Evolutionary conservation across 2,888 invertebrate species (phyloP), one percentile per base, ranked within the genome.

Genomic region (Hyposoter didymator): DNA sequence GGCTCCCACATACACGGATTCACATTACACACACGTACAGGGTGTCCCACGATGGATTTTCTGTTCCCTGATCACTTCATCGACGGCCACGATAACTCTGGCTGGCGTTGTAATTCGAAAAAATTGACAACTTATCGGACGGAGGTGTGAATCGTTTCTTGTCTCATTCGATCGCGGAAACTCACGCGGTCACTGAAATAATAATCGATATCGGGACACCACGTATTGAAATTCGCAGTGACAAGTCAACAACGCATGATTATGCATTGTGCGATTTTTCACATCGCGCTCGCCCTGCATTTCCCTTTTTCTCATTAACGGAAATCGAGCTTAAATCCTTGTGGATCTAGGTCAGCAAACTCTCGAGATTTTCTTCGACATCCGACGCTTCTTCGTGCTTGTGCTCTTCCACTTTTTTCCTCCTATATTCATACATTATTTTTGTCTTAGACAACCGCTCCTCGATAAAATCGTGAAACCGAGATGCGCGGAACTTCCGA

Each of bases 381-480:
- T 75, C 66, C 62, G 19, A 19, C 22, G 35, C 12, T 64, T 85
- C 82, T 74, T 67, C 74, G 19, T 72, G 76, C 76, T 82, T 83
- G 79, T 76, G 74, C 59, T 82, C 70, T 70, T 75, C 39, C 67
- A 66, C 17, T 74, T 67, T 79, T 62, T 76, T 69, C 52, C 55
- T 64, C 59, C 78, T 55, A 39, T 39, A 39, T 39, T 39, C 39
- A 39, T 39, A 39, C 0, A 39, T 8, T 39, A 39, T 39, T 39
- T 39, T 39, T 10, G 39, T 39, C 39, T 39, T 39, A 10, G 10
- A 8, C 39, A 39, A 39, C 39, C 39, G 39, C 47, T 35, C 43
- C 81, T 49, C 84, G 87, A 89, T 88, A 87, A 87, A 87, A 88
- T 82, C 78, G 83, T 76, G 72, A 64, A 70, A 82, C 52, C 72